Evolutionary conservation across 2,888 invertebrate genomes (phyloP), one percentile per base, ranked within the genome.

Genomic region (Drosophila anomalipes): DNA sequence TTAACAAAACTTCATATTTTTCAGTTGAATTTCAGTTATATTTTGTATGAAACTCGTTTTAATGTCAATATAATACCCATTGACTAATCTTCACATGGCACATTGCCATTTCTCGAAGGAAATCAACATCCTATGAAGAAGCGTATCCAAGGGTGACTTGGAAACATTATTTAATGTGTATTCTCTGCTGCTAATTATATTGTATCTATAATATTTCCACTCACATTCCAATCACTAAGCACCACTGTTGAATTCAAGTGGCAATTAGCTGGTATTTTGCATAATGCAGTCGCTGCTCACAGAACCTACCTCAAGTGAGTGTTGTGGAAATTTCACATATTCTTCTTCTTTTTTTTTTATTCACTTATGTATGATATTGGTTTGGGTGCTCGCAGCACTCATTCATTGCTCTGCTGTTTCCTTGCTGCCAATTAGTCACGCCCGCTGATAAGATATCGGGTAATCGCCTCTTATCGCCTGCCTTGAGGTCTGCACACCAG

Each of bases 401-500:
- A 63, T 71, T 77, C 70, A 61, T 26, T 49, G 57, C 54, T 71
- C 68, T 69, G 26, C 47, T 26, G 26, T 74, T 67, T 71, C 22
- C 66, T 84, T 76, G 82, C 68, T 74, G 74, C 72, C 88, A 89
- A 88, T 86, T 86, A 86, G 90, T 86, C 86, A 86, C 88, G 78
- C 76, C 68, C 76, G 47, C 44, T 70, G 86, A 86, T 86, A 89
- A 86, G 86, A 86, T 86, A 86, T 60, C 86, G 67, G 57, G 73
- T 86, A 86, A 89, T 86, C 90, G 76, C 64, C 68, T 73, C 88
- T 86, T 86, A 86, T 86, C 86, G 78, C 66, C 83, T 81, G 79
- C 82, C 74, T 80, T 81, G 62, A 59, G 82, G 78, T 81, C 82
- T 81, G 58, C 51, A 41, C 47, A 59, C 39, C 58, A 47, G 26